Conservation (phyloP, 2,888 invertebrate species). For the Malachius bipustulatus region DNA sequence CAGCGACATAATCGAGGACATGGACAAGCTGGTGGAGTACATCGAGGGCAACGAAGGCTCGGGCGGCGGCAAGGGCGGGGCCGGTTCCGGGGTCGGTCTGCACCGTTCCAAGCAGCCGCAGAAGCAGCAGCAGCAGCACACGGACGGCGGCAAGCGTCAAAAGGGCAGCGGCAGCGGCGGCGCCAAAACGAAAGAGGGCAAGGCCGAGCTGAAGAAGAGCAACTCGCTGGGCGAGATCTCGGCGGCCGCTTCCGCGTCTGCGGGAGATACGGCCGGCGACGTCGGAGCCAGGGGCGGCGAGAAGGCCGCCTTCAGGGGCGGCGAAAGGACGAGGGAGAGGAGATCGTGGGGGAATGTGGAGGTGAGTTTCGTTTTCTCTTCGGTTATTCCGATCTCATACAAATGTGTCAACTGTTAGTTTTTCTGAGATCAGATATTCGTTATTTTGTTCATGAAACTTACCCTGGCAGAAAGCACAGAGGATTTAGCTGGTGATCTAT, state of each 20-base stretch:
- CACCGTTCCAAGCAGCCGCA: conserved; percentile 28
- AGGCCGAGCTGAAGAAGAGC: conserved; percentile 50
- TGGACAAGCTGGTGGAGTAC: conserved; percentile 65
- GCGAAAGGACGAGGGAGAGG: conserved; percentile 29
- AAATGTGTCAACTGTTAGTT: too few relatives aligned
- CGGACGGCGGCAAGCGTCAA: conserved; percentile 33
- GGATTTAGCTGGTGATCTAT: too few relatives aligned
- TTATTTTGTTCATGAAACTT: too few relatives aligned
- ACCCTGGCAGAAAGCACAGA: too few relatives aligned
- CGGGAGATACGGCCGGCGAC: conserved; percentile 32
- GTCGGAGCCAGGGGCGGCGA: conserved; percentile 32
- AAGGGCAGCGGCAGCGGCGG: conserved; percentile 12
- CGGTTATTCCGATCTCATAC: too few relatives aligned
- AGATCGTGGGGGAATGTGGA: conserved; percentile 32
- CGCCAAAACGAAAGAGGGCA: conserved; percentile 22
- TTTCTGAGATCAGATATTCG: too few relatives aligned
- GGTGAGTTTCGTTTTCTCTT: conserved; percentile 19
- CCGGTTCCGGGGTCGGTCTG: conserved; percentile 13
- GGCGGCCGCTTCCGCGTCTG: conserved; percentile 60
- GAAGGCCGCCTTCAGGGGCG: conserved; percentile 24
- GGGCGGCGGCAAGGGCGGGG: conserved; percentile 30
- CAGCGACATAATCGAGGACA: conserved; percentile 53
- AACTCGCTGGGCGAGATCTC: conserved; percentile 74
- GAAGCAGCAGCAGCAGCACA: conserved; percentile 29
- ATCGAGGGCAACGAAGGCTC: conserved; percentile 59